Conservation (phyloP, 2,888 invertebrate genomes). For the Himalopsyche tibetana region DNA sequence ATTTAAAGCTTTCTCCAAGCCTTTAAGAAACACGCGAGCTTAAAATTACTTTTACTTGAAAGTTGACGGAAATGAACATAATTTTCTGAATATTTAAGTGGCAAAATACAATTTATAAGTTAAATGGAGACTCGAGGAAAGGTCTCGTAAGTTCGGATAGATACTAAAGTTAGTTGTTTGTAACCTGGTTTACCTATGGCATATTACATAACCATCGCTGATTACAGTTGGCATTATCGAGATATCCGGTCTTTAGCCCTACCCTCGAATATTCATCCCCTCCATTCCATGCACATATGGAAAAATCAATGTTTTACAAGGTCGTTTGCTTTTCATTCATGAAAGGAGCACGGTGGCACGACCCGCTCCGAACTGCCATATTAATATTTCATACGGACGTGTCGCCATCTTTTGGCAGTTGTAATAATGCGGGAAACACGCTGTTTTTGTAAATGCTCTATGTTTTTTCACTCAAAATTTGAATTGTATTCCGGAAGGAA, state of each 20-base stretch:
- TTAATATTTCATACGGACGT: conserved; percentile 24
- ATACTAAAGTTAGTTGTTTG: conserved; percentile 2
- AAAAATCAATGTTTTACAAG: conserved; percentile 64
- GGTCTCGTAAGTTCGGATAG: neutral
- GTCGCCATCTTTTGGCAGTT: neutral
- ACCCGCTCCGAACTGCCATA: neutral
- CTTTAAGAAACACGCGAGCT: too few species aligned
- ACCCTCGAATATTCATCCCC: conserved; percentile 44
- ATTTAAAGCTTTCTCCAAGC: too few species aligned
- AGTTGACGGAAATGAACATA: too few species aligned
- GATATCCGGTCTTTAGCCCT: conserved; percentile 57
- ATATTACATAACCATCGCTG: conserved; percentile 50
- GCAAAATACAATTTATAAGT: neutral
- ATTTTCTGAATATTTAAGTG: too few species aligned
- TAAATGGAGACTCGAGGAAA: neutral
- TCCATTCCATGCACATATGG: conserved; percentile 53
- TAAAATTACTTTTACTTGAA: too few species aligned
- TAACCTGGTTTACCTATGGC: conserved; percentile 22
- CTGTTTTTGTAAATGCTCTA: neutral
- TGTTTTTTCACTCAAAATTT: too few species aligned
- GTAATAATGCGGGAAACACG: neutral
- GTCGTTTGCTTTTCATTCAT: conserved; percentile 64
- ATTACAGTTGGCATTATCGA: conserved; percentile 61
- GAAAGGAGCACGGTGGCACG: conserved; percentile 46
- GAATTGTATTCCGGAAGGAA: too few species aligned